Base-by-base conservation (phyloP, 2,797 vertebrate species). In the Myotis pilosus region DNA sequence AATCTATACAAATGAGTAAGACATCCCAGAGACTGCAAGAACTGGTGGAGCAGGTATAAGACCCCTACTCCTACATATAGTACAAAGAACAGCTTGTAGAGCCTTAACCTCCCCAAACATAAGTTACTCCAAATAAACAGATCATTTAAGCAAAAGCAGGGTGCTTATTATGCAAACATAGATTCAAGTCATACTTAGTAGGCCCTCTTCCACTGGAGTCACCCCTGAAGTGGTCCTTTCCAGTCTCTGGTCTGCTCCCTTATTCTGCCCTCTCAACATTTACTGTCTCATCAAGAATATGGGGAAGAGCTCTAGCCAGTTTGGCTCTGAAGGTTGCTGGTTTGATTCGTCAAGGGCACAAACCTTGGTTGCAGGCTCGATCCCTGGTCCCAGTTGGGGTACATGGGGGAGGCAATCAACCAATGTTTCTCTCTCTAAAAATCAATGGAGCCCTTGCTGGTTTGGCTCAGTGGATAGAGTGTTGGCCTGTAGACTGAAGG, bases 101-200 rank as follows among this genome's bases (percentile, higher is more conserved):
- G 30, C 11, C 38, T 91, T 64, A 81, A 55, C 44, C 15, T 69
- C 69, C 53, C 51, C 11, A 88, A 88, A 33, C 17, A 3, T 10
- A 38, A 91, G n/a, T 53, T 74, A 81, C 33, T 95, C 68, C 60
- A 68, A 69, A 85, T 78, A 94, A 81, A 85, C 30, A 55, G 22
- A 25, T 28, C 87, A 89, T 57, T 47, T 74, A 93, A 88, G 53
- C 38, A 91, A 88, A 96, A 90, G 19, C 28, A 62, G 5, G 1
- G 41, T 71, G 30, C 25, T 49, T 92, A 38, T 19, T 44, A 72
- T 28, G 30, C 16, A 78, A 89, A 78, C 16, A 83, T 0, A 88
- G 66, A n/a, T 89, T 87, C 33, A 49, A 72, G 62, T 41, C 51
- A 87, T 78, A 64, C 62, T 36, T 64, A 44, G 6, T 12, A 60